Conservation (phyloP, 2,797 vertebrate genomes). For the Knipowitschia caucasica region DNA sequence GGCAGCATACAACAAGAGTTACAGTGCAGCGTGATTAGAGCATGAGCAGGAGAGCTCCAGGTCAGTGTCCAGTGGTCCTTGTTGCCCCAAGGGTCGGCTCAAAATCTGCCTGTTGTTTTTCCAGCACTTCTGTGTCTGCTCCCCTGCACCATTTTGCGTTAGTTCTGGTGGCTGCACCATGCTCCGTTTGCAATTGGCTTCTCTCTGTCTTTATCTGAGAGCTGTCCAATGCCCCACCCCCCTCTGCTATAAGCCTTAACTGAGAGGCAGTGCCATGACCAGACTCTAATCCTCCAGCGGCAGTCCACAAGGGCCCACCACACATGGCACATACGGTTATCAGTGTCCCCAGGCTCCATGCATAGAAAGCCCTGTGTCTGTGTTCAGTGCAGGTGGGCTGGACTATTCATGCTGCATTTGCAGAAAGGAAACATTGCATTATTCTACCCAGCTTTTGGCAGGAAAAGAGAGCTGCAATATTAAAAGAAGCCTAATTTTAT, state of each 20-base stretch:
- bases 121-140: conserved; percentile 21
- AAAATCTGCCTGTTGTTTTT: conserved; percentile 46
- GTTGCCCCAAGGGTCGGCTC: conserved; percentile 50
- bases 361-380: conserved; percentile 9
- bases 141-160: conserved; percentile 31
- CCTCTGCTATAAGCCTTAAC: conserved; percentile 15
- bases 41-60: conserved; percentile 43
- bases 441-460: conserved; percentile 4
- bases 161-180: conserved; percentile 18
- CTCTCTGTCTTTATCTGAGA: conserved; percentile 8
- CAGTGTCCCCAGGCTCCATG: conserved; percentile 17
- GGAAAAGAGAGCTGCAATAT: conserved; percentile 4
- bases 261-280: conserved; percentile 22
- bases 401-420: conserved; percentile 18
- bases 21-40: conserved; percentile 35
- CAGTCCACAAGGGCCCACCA: conserved; percentile 16
- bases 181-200: conserved; percentile 19
- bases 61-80: conserved; percentile 33
- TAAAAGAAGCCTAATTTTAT: conserved; percentile 7
- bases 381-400: background rate
- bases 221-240: background rate
- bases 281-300: conserved; percentile 21
- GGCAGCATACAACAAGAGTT: conserved; percentile 40
- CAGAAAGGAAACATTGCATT: background rate
- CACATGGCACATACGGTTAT: conserved; percentile 24